Base-by-base conservation (phyloP, 2,888 invertebrate species). In the Apamea crenata region DNA sequence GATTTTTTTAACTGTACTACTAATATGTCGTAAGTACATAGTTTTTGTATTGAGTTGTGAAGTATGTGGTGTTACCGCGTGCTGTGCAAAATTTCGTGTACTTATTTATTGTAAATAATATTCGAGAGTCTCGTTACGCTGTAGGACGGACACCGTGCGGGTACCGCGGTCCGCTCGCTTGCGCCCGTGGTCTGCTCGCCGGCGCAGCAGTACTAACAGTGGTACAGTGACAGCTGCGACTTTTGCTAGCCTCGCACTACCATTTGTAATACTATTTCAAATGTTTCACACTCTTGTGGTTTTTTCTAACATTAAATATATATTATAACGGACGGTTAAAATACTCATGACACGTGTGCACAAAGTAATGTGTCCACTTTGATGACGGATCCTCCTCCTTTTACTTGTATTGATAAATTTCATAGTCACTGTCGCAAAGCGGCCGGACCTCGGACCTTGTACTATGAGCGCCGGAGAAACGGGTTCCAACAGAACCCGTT, bases 101-200 rank as follows among this genome's bases (percentile, higher is more conserved):
- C 94, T 94, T 94, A 93, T 93, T 93, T 93, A 92, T 93, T 94
- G 93, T 94, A 94, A 93, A 94, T 93, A 93, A 88, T 87, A 84
- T 86, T 85, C 77, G 75, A 80, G 75, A 80, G 86, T 83, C 78
- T 85, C 82, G 73, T 78, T 53, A 66, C 78, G 69, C 87, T 63
- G 80, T 74, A 83, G 89, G 88, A 82, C 86, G 82, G 87, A 78
- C 90, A 88, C 78, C 82, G 88, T 56, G 82, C 71, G 44, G 25
- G 74, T 4, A 7, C 32, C 76, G 53, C 25, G 44, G 36, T 25
- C 53, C 75, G 65, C 59, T 1, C 66, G 72, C 75, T 36, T 0
- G 74, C 78, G 73, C 47, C 50, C 8, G 40, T 1, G 74, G 21
- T 21, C 69, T 12, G 36, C 6, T 6, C 50, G n/a, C n/a, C 47